phyloP scores from a whole-genome alignment of 2,113 vertebrate genomes.

The Eira barbara region DNA sequence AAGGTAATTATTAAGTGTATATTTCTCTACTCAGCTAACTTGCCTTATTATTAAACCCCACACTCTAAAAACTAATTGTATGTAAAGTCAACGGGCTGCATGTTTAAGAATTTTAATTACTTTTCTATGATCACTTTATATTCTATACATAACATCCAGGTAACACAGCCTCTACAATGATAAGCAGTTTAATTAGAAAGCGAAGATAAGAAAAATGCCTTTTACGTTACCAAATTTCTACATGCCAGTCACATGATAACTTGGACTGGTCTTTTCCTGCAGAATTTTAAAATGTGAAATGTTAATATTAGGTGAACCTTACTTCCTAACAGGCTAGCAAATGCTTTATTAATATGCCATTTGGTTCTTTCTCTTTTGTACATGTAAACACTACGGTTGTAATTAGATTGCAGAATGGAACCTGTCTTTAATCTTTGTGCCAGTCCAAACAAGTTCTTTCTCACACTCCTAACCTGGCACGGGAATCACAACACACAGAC shows the following conservation, averaged over 20 bases:
- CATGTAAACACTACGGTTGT: constrained; percentile 65
- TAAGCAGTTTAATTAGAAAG: constrained; percentile 87
- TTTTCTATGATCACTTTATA: constrained; percentile 82
- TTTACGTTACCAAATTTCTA: constrained; percentile 76
- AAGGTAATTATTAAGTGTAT: constrained; percentile 79
- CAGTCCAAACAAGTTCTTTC: constrained; percentile 45
- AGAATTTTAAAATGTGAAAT: constrained; percentile 75
- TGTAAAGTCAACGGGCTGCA: constrained; percentile 77
- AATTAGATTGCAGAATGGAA: constrained; percentile 68
- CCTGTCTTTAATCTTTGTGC: constrained; percentile 59
- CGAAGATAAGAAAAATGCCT: constrained; percentile 83
- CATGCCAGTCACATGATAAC: constrained; percentile 68
- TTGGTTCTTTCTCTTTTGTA: constrained; percentile 61
- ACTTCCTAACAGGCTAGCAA: constrained; percentile 60
- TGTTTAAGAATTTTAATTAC: constrained; percentile 87
- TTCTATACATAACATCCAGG: constrained; percentile 81
- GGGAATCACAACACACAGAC: constrained; percentile 58
- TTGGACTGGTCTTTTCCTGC: constrained; percentile 59
- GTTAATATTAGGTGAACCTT: constrained; percentile 73
- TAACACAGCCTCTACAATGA: constrained; percentile 82
- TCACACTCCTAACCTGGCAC: background rate
- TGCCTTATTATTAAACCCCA: constrained; percentile 76
- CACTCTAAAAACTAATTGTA: constrained; percentile 80
- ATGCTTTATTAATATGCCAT: constrained; percentile 62
- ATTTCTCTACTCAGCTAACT: constrained; percentile 68